Evolutionary conservation across 2,113 vertebrate species (phyloP), one percentile per base, ranked within the genome.

Genomic region (Pheucticus melanocephalus): DNA sequence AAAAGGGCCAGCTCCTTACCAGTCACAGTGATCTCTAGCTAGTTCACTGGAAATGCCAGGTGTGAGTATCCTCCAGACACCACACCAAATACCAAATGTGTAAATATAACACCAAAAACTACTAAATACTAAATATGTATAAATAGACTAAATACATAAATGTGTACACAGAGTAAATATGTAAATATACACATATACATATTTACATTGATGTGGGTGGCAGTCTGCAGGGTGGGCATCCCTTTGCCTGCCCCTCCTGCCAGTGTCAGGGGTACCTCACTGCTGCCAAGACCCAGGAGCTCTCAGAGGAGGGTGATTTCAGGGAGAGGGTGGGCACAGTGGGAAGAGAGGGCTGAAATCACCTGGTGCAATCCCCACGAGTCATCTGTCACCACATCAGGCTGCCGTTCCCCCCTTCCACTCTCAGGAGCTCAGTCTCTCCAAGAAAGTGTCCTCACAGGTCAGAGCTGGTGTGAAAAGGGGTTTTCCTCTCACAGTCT

Each of bases 391-490:
- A 28, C 35, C 0, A 0, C 24, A 8, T 59, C 35, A 19, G 42
- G 8, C 54, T 24, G 11, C 2, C 2, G 40, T 3, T 37, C 39
- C 19, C 48, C 57, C 48, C 57, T 90, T 60, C 64, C 20, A 4
- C 54, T 54, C n/a, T 75, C 27, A 2, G 72, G 24, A 77, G 10
- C 20, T 81, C 83, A 65, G 39, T 5, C 40, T 50, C 21, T 61
- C 45, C 71, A 44, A 16, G 39, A 72, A 63, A 64, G 66, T 0
- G 1, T 56, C 35, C 93, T 84, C 57, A 47, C 88, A 86, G 72
- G 71, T 75, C 90, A 76, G 69, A 64, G 40, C n/a, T 82, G 48
- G 39, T 93, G 88, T 90, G 71, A 92, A 93, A 79, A 96, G 39
- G 56, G 50, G 17, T 57, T 95, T 95, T 93, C 72, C 50, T 90